Conservation (phyloP, 2,113 vertebrate species). For the Naja naja region DNA sequence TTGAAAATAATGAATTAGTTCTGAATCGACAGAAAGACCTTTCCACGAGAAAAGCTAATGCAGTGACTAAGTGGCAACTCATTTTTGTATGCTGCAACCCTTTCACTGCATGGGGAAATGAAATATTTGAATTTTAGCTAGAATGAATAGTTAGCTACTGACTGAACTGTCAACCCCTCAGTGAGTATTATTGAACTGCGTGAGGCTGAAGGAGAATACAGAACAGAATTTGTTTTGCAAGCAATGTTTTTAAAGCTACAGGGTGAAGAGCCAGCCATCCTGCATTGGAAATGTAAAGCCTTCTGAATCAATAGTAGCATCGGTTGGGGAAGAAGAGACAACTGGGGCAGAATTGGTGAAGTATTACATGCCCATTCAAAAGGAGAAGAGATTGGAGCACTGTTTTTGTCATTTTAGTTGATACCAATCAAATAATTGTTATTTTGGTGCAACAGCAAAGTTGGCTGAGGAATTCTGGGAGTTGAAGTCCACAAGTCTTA, state of each 20-base stretch:
- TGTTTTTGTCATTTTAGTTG: background rate
- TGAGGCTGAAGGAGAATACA: background rate
- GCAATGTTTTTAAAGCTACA: background rate
- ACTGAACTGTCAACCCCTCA: background rate
- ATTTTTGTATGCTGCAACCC: background rate
- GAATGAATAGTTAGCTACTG: background rate
- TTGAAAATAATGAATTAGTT: background rate
- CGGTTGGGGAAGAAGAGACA: background rate
- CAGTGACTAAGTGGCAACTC: background rate
- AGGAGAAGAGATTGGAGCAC: background rate
- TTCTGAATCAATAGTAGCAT: background rate
- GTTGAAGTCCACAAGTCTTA: too few relatives aligned
- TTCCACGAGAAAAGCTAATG: background rate
- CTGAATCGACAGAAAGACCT: background rate
- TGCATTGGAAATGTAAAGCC: background rate
- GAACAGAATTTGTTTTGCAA: background rate
- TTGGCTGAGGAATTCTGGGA: too few relatives aligned
- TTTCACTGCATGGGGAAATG: background rate
- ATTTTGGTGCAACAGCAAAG: background rate
- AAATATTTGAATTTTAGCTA: background rate
- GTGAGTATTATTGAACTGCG: background rate
- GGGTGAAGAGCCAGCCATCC: background rate
- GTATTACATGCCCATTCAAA: background rate
- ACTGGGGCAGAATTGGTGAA: background rate
- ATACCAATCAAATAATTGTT: background rate